Evolutionary conservation across 1,140 invertebrate genomes (phyloP).

Genomic region (Drepana arcuata): DNA sequence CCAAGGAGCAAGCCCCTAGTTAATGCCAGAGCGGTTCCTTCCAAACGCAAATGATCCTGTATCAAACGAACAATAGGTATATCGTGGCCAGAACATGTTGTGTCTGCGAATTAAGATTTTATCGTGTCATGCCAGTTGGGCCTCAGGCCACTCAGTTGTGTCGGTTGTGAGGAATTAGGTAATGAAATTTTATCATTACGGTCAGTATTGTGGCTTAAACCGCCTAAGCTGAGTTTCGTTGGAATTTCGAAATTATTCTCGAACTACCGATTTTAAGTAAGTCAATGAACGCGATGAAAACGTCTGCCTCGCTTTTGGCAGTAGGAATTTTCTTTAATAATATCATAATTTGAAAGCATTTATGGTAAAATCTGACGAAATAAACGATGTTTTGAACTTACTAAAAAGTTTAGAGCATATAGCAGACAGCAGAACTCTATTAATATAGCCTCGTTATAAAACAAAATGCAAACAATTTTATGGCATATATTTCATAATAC

Average conservation of each 20-base stretch:
- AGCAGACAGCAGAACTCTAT: too few relatives aligned
- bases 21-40: too few relatives aligned
- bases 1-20: not conserved
- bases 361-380: too few relatives aligned
- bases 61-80: not conserved
- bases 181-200: not conserved
- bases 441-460: too few relatives aligned
- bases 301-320: too few relatives aligned
- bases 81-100: conserved; percentile 23
- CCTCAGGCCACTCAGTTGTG: conserved; percentile 6
- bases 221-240: not conserved
- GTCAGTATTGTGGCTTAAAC: not conserved
- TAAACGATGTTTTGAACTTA: too few relatives aligned
- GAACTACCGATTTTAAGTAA: too few relatives aligned
- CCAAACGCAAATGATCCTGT: not conserved
- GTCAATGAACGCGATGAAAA: too few relatives aligned
- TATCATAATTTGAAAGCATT: too few relatives aligned
- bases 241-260: not conserved
- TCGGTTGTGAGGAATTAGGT: conserved; percentile 13
- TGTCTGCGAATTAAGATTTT: conserved; percentile 50
- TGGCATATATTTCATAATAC: not conserved
- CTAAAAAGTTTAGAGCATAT: too few relatives aligned
- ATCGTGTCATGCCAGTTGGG: conserved; percentile 31
- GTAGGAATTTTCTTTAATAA: too few relatives aligned
- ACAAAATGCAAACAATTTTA: not conserved